phyloP scores from a whole-genome alignment of 2,113 vertebrate genomes.

The Rhabdornis inornatus region DNA sequence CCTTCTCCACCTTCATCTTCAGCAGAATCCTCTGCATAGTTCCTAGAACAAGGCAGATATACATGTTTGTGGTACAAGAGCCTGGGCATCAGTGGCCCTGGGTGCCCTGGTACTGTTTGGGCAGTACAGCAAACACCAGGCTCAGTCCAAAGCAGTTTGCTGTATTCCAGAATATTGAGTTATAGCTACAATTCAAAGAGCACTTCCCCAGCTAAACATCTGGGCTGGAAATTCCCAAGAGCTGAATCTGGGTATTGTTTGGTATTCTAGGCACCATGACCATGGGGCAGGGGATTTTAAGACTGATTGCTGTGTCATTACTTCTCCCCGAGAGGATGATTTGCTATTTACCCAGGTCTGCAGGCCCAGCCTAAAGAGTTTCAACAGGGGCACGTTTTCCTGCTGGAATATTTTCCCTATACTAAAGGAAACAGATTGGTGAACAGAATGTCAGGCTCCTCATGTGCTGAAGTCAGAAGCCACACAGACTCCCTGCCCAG shows the following conservation, averaged over 20 bases:
- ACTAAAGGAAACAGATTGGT: neutral
- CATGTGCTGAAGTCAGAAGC: neutral
- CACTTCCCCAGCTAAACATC: neutral
- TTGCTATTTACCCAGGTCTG: neutral
- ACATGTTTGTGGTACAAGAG: neutral
- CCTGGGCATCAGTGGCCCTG: neutral
- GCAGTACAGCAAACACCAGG: neutral
- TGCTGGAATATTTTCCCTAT: neutral
- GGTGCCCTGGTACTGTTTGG: neutral
- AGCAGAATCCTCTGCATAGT: conserved; percentile 87
- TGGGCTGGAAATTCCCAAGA: neutral
- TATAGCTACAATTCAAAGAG: neutral
- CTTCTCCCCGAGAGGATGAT: fast-evolving
- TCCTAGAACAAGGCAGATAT: conserved; percentile 70
- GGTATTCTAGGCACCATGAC: neutral
- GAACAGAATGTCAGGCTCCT: neutral
- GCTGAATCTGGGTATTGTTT: neutral
- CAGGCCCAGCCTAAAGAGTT: neutral
- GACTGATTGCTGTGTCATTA: neutral
- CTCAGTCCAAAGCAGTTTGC: neutral
- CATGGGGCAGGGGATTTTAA: fast-evolving
- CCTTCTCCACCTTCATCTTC: conserved; percentile 85
- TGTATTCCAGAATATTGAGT: neutral
- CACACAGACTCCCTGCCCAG: neutral
- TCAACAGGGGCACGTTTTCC: neutral